Base-by-base conservation (phyloP, 2,888 invertebrate genomes). In the Eristalis tenax region DNA sequence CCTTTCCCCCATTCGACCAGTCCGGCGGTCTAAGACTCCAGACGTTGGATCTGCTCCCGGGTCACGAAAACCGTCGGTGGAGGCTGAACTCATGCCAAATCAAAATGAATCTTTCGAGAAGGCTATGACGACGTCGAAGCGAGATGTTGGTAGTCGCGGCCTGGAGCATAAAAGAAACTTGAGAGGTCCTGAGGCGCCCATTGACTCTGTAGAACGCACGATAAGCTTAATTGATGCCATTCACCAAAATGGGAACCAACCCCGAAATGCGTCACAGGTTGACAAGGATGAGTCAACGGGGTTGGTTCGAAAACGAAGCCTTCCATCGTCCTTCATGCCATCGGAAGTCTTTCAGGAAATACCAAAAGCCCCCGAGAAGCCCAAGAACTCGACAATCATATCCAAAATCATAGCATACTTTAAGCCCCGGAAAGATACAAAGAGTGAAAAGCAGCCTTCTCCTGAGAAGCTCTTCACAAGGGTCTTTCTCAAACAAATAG, bases 401-500 rank as follows among this genome's bases (percentile, higher is more conserved):
- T 70, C 74, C 23, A 74, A 61, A 32, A 4, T 83, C 10, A 63
- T 75, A 0, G 66, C 78, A 4, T 79, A 32, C 11, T 38, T 86
- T 0, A 68, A n/a, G 56, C 50, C 3, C 87, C 83, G 13, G 1
- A 82, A 84, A 13, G 10, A 43, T 13, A 10, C 35, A 1, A 69
- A 40, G 4, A 68, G 71, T 5, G 69, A 83, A 2, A 3, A 57
- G 5, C 32, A 57, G n/a, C 18, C 43, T 0, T 35, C 75, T n/a
- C 68, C 89, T 1, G 82, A 90, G 1, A 89, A 86, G 15, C 74
- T 91, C 0, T 11, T 90, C 3, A 91, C 92, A 0, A 83, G 28
- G 22, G 79, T 89, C 6, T 94, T 94, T 40, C 75, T 91, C 0
- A 92, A 91, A 85, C 93, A 94, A 89, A 92, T 94, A 86, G 90